Base-by-base conservation (phyloP, 2,888 invertebrate species). In the Pristionchus mayeri region DNA sequence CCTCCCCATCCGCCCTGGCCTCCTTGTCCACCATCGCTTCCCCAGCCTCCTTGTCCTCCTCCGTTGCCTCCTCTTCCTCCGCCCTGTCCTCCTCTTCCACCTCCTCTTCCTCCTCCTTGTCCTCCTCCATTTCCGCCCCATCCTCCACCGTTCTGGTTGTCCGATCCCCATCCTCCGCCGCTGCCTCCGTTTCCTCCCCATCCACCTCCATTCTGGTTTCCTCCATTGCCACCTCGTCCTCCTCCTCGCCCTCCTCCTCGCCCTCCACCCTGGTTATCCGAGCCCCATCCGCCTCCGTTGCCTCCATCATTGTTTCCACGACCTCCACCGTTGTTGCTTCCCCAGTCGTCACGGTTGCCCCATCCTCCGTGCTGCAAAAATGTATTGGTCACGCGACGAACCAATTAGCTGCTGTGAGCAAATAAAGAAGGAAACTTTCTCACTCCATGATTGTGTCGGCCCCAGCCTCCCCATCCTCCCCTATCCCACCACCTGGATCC, bases 401-500 rank as follows among this genome's bases (percentile, higher is more conserved):
- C 44, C 7, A 44, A 44, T 44, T 9, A 44, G 44, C 44, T 44
- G 13, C 44, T 44, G 44, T 44, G 13, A 9, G 13, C 44, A 44
- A 13, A 9, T 44, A 44, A 13, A 9, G 6, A 6, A 44, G 44
- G 44, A 9, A 44, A 44, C n/a, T 0, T 27, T 7, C 63, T 34
- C 3, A 63, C 63, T 18, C 63, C 34, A 21, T 63, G 63, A 30
- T 34, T 27, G 34, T 63, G 75, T 16, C 40, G 11, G 9, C 40
- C 75, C 75, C 75, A 75, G 40, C 75, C 75, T 7, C 71, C 24
- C 30, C 75, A 4, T 16, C 75, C 75, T 75, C 76, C 50, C 30
- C 76, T 50, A 21, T 78, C 76, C 76, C 80, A 80, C 80, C 80
- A 80, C 57, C 57, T 50, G 2, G 37, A 37, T 0, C 78, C 57